Percentiles rank a stretch among this genome's conserved stretches.
Evolutionary conservation across 1,140 invertebrate genomes (phyloP).

Genomic region (Bombus terrestris): DNA sequence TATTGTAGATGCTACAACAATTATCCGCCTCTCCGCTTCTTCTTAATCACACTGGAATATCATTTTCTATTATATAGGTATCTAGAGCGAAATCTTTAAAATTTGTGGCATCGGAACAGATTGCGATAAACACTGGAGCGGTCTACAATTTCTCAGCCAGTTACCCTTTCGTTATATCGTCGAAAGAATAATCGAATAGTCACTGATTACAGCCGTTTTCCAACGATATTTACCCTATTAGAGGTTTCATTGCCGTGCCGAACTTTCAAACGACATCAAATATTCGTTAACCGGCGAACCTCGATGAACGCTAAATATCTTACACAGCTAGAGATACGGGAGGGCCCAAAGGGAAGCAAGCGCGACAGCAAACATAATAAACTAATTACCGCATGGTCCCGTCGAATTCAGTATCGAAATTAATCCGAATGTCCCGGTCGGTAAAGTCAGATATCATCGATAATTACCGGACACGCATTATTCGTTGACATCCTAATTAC

Average conservation of each 20-base stretch:
- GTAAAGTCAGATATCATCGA: conserved; percentile 58
- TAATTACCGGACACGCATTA: conserved; percentile 59
- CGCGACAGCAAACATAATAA: conserved; percentile 45
- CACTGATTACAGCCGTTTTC: background rate
- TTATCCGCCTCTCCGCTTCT: background rate
- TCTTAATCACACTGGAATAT: background rate
- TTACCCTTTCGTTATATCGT: background rate
- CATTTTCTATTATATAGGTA: background rate
- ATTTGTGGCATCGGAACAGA: background rate
- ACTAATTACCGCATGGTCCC: conserved; percentile 51
- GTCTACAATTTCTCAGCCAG: too few relatives aligned
- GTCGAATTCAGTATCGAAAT: conserved; percentile 54
- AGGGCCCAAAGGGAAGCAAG: conserved; percentile 15
- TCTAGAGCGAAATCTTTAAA: background rate
- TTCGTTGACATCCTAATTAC: conserved; percentile 58
- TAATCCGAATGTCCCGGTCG: conserved; percentile 35
- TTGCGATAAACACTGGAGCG: background rate
- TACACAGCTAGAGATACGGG: background rate
- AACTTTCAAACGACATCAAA: conserved; percentile 30
- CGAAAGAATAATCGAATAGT: background rate
- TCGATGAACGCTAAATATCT: conserved; percentile 44
- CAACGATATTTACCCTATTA: background rate
- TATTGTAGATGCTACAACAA: too few relatives aligned
- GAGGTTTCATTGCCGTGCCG: background rate
- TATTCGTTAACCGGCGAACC: conserved; percentile 20